Conservation (phyloP, 2,888 invertebrate genomes). For the Eupithecia dodoneata region DNA sequence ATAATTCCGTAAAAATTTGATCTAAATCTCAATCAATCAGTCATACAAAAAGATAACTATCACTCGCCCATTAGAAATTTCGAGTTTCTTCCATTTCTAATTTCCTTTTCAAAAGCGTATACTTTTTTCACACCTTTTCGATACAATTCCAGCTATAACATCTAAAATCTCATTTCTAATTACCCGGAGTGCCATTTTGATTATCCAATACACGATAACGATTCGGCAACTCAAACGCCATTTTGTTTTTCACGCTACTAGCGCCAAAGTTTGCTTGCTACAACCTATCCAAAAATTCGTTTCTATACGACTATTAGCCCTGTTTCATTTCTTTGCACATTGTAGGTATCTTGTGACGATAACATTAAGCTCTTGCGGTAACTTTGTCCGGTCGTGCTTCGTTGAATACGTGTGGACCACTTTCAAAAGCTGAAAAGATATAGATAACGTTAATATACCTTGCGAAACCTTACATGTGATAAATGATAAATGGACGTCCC, state of each 20-base stretch:
- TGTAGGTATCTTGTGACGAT: slow-evolving; percentile 69
- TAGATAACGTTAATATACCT: neutral
- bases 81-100: slow-evolving; percentile 1
- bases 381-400: slow-evolving; percentile 78
- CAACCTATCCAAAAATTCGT: slow-evolving; percentile 24
- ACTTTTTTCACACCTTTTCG: slow-evolving; percentile 6
- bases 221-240: slow-evolving; percentile 23
- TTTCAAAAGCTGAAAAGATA: slow-evolving; percentile 74
- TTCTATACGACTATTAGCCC: slow-evolving; percentile 23
- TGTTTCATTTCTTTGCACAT: slow-evolving; percentile 62
- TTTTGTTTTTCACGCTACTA: slow-evolving; percentile 19
- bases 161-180: slow-evolving; percentile 16
- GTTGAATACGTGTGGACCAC: slow-evolving; percentile 83
- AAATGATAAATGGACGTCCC: too few relatives aligned
- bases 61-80: slow-evolving; percentile 14
- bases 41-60: slow-evolving; percentile 4
- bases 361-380: slow-evolving; percentile 74
- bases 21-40: slow-evolving; percentile 9
- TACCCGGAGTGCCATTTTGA: slow-evolving; percentile 25
- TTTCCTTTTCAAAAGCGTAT: slow-evolving; percentile 22
- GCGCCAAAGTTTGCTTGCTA: slow-evolving; percentile 15
- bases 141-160: neutral
- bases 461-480: neutral
- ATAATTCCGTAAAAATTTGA: slow-evolving; percentile 25
- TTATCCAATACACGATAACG: slow-evolving; percentile 14